Evolutionary conservation across 2,113 vertebrate genomes (phyloP), one percentile per base, ranked within the genome.

Genomic region (Chinchilla lanigera): DNA sequence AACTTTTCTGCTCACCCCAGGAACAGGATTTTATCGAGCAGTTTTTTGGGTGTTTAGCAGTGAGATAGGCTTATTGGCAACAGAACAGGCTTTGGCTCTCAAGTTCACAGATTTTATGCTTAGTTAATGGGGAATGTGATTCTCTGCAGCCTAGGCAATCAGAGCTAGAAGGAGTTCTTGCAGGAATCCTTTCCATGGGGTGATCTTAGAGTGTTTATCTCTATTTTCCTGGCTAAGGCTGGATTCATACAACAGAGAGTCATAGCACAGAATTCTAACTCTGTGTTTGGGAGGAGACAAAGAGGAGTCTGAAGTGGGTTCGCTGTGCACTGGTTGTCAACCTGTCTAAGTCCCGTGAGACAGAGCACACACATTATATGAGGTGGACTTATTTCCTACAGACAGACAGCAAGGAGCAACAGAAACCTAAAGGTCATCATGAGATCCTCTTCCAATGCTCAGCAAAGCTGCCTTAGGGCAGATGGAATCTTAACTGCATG

Each of bases 61-160:
- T 61, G 80, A 93, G n/a, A 44, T 56, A 52, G 73, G 41, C 28
- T 44, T 0, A 11, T 44, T 78, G 92, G 35, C 38, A 52, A 58
- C 13, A 24, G 54, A 78, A 67, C 5, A 85, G n/a, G 33, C 61
- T 13, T 17, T 61, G 44, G 28, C 30, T 95, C 4, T 2, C 5
- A 73, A 80, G 30, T 84, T 95, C 54, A 92, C 86, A 52, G 80
- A 33, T 77, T 96, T 97, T 35, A 60, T 26, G 60, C 78, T 67
- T 63, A 67, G 58, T 44, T 67, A 81, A 26, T 86, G 47, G 58
- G 22, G 26, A 89, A 24, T 56, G 38, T 80, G 16, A 28, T 58
- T 92, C 44, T 84, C 24, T 73, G 80, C 0, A 20, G 56, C 83
- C 26, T 24, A 63, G 88, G 8, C 6, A 77, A 52, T 94, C 24